phyloP scores from a whole-genome alignment of 2,113 vertebrate genomes.

The Ornithorhynchus anatinus region DNA sequence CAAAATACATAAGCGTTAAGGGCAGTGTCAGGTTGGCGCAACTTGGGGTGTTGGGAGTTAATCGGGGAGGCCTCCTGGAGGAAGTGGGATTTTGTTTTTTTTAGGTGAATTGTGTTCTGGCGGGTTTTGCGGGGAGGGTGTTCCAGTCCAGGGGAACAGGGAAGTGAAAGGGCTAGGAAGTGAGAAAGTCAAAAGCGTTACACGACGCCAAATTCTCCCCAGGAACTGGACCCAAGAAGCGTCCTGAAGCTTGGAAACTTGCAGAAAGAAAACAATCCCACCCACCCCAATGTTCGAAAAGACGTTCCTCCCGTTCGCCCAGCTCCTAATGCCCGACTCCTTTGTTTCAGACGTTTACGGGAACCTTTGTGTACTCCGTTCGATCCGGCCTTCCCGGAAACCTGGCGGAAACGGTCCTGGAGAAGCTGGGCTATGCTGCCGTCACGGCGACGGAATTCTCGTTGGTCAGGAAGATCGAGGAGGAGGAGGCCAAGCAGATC shows the following conservation, averaged over 20 bases:
- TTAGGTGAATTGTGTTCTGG: no score
- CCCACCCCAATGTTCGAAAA: not conserved
- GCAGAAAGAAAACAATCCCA: not conserved
- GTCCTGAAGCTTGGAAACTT: not conserved
- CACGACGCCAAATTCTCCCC: no score
- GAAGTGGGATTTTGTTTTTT: not conserved
- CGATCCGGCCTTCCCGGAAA: constrained; percentile 71
- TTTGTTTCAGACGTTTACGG: constrained; percentile 80
- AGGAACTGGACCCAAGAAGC: not conserved
- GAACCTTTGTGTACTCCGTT: constrained; percentile 82
- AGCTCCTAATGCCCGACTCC: constrained; percentile 24
- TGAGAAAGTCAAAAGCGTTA: no score
- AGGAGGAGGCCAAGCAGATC: constrained; percentile 65
- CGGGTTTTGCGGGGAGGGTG: not conserved
- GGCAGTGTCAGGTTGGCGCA: no score
- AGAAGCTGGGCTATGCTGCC: constrained; percentile 77
- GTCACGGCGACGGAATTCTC: constrained; percentile 72
- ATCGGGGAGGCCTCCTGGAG: fast-evolving
- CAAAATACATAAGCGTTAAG: no score
- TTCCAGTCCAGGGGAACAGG: not conserved
- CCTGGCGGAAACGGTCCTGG: constrained; percentile 67
- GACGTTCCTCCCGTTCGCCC: not conserved
- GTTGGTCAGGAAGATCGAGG: constrained; percentile 62
- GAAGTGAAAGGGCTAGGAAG: not conserved
- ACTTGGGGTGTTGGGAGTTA: no score